Evolutionary conservation across 2,113 vertebrate genomes (phyloP), one percentile per base, ranked within the genome.

Genomic region (Neopipo cinnamomea): DNA sequence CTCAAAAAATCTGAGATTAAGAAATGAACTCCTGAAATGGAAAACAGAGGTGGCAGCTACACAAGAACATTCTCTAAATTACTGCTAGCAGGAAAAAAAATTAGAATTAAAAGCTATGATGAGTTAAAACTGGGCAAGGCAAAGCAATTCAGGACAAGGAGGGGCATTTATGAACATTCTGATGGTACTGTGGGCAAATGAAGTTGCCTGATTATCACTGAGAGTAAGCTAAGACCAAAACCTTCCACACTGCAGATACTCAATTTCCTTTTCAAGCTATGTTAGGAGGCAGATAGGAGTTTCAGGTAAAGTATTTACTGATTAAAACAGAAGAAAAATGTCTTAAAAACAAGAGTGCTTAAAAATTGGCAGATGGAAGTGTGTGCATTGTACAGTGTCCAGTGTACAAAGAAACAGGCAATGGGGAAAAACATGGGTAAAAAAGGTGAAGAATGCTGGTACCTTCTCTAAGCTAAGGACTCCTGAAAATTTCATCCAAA

Each of bases 21-120:
- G 50, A 81, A 93, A 92, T 92, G 55, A 94, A 76, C 82, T 90
- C 63, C 81, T 79, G 82, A 94, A 96, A 96, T 90, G 39, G 65
- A 92, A 96, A 95, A 84, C 75, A 80, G 89, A 85, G 79, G 82
- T 75, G 78, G 59, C 72, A 92, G 83, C 91, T 95, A 66, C 28
- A 47, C 42, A 71, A 80, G 75, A 94, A 80, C 63, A 37, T 85
- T 90, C 66, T 88, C 39, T 74, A 75, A 74, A 39, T 84, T 83
- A 59, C 67, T 76, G 55, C 67, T 94, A 73, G 52, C 42, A 63
- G 88, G 78, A 82, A 49, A 49, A 91, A 89, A 96, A 88, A 86
- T 22, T 37, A 63, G 59, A 77, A 17, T 58, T 88, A 77, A 90
- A 93, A 94, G 31, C 30, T 22, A n/a, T 37, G 56, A 85, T 56